Evolutionary conservation across 2,888 invertebrate genomes (phyloP), one percentile per base, ranked within the genome.

Genomic region (Hyles lineata): DNA sequence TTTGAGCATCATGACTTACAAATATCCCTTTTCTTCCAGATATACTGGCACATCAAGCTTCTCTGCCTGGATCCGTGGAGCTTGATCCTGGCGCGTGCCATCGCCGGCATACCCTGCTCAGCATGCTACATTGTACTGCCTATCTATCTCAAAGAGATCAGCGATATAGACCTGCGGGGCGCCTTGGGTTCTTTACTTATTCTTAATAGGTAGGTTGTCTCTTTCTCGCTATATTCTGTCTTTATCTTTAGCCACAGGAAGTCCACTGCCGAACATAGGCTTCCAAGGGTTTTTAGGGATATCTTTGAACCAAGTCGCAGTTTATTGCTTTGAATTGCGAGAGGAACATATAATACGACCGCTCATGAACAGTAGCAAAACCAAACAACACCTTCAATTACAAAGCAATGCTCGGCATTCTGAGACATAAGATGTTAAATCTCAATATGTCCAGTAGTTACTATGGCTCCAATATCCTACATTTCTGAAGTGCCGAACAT

Each of bases 61-160:
- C 60, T 89, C 9, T 88, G 90, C 76, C 77, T 94, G 58, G 84
- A 89, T 76, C 94, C 94, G 0, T 93, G 94, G 93, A 92, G 93
- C 0, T 77, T 94, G 76, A 93, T 94, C 61, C 80, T 92, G 29
- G 94, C 94, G 0, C 87, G 94, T 0, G 93, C 92, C 0, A 84
- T 94, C 1, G 94, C 93, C 0, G 94, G 94, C 0, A 90, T 94
- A 9, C 94, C 94, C 3, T 94, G 94, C 81, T 94, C 94, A 0
- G 92, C 94, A 0, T 94, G 94, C 86, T 94, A 94, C 86, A 93
- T 94, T 74, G 92, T 94, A 1, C 87, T 94, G 74, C 94, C 94
- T 0, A 93, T 94, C 70, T 94, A 94, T 80, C 77, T 94, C 73
- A 94, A 94, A 80, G 94, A 94, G 76, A 93, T 94, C 82, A 93